Evolutionary conservation across 2,888 invertebrate genomes (phyloP), one percentile per base, ranked within the genome.

Genomic region (Chymomyza fuscimana): DNA sequence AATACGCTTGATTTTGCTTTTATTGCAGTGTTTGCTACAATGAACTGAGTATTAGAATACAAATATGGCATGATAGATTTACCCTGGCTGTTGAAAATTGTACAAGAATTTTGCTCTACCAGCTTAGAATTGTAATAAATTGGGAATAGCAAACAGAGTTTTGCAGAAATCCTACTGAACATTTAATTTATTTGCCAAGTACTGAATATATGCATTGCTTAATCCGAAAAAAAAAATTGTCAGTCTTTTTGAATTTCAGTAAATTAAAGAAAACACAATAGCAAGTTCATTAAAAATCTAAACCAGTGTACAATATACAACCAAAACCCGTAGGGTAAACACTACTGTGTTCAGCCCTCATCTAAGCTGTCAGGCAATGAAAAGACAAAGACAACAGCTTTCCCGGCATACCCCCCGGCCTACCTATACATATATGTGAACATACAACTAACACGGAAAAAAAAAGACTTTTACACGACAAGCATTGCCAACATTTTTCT

Each of bases 401-500:
- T 6, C 36, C 6, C 5, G 32, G 19, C 19, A 19, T 32, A 7
- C 7, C 32, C 5, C 32, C 32, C 32, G 1, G 0, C 32, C 1
- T 2, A 32, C 1, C 4, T 54, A 15, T 54, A 3, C 25, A 25
- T 56, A 12, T 12, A 12, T 46, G 40, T 46, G 59, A 15, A 25
- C 12, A 59, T 25, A 29, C 10, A 59, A n/a, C 9, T 59, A 25
- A 59, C 22, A 59, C 12, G 22, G 22, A 22, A 22, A 22, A 22
- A 16, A 32, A 9, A 54, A 12, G 40, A 46, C 12, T 12, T 12
- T 12, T 46, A 46, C 40, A 29, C 6, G 22, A 59, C 25, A 32
- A 25, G 59, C 15, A 59, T 5, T 59, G 61, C 61, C 16, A 73
- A 61, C 63, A 72, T 72, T 74, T 74, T 67, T 71, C 65, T 76